A percentile compares a stretch with the other conserved stretches of the same genome.
These are phyloP conservation scores for Drosophila paulistorum DNA, from an alignment of 1,140 invertebrate species.

Conservation along the genomic window DNA sequence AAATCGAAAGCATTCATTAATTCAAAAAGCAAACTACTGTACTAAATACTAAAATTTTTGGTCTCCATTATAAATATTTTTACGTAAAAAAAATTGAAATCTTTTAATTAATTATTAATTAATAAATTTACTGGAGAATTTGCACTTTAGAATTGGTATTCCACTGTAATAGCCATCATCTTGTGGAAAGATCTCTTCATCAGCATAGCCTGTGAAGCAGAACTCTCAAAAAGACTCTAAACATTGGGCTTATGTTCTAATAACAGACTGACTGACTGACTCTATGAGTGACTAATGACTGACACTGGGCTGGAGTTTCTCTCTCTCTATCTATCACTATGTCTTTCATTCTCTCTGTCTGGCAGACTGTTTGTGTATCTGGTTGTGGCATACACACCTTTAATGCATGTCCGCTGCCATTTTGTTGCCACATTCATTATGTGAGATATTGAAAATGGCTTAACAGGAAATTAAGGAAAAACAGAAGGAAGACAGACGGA, in stretches of 20 bases:
- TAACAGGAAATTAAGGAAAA: conserved; percentile 78
- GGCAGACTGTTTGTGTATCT: conserved; percentile 6
- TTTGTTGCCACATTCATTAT: conserved; percentile 53
- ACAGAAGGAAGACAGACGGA: conserved; percentile 42
- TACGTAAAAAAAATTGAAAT: too few relatives aligned
- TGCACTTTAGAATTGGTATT: neutral
- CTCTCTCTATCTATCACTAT: neutral
- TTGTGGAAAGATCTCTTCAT: conserved; percentile 68
- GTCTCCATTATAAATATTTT: too few relatives aligned
- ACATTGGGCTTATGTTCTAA: conserved; percentile 39
- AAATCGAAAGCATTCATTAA: too few relatives aligned
- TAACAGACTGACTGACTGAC: conserved; percentile 38
- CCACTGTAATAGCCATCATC: conserved; percentile 34
- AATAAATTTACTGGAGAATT: too few relatives aligned
- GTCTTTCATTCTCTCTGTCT: too few relatives aligned
- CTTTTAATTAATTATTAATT: too few relatives aligned
- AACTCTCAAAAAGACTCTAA: conserved; percentile 52
- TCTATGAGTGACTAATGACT: conserved; percentile 39
- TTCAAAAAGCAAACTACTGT: too few relatives aligned
- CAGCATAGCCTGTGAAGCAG: conserved; percentile 75
- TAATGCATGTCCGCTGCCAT: conserved; percentile 64
- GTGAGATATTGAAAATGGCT: conserved; percentile 72
- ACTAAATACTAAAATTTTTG: too few relatives aligned
- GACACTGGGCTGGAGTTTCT: neutral
- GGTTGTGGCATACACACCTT: conserved; percentile 70